Evolutionary conservation across 2,113 vertebrate genomes (phyloP).

Genomic region (Lepus europaeus): DNA sequence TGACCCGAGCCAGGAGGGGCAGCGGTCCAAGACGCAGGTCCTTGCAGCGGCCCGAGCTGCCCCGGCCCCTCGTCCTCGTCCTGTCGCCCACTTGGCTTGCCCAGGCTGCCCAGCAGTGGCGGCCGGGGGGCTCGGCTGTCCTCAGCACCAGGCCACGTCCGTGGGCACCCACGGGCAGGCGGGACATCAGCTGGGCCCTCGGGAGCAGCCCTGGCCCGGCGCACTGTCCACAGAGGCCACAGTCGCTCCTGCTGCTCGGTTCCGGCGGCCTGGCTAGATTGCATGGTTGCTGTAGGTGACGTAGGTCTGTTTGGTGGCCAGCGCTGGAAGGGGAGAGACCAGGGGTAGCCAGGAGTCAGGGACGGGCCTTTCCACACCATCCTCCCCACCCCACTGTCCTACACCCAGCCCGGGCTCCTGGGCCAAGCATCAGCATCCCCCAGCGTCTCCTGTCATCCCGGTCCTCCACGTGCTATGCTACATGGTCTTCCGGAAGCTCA

Average conservation of each 20-base stretch:
- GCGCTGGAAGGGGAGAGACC: constrained; percentile 88
- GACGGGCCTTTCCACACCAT: neutral
- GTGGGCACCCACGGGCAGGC: constrained; percentile 51
- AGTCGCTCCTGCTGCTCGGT: constrained; percentile 3
- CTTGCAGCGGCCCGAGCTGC: constrained; percentile 67
- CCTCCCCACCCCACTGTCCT: neutral
- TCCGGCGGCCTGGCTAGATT: constrained; percentile 88
- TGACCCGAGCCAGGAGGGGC: constrained; percentile 86
- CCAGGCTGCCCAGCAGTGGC: constrained; percentile 43
- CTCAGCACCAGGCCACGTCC: constrained; percentile 77
- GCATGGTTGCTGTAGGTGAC: constrained; percentile 98
- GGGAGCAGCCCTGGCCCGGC: neutral
- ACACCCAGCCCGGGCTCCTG: neutral
- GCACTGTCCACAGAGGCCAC: constrained; percentile 50
- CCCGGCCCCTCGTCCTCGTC: constrained; percentile 70
- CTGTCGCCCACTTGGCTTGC: constrained; percentile 24
- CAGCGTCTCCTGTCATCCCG: neutral
- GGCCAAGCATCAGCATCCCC: neutral
- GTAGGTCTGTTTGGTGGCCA: constrained; percentile 97
- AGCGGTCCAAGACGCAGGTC: constrained; percentile 59
- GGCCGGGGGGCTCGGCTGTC: neutral
- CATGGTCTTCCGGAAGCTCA: neutral
- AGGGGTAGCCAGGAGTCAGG: neutral
- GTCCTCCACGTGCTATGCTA: too few species aligned
- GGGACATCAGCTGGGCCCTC: constrained; percentile 32